Percentiles rank a stretch among this genome's conserved stretches.
phyloP scores from a whole-genome alignment of 2,797 vertebrate genomes.

The Myripristis jacobus region DNA sequence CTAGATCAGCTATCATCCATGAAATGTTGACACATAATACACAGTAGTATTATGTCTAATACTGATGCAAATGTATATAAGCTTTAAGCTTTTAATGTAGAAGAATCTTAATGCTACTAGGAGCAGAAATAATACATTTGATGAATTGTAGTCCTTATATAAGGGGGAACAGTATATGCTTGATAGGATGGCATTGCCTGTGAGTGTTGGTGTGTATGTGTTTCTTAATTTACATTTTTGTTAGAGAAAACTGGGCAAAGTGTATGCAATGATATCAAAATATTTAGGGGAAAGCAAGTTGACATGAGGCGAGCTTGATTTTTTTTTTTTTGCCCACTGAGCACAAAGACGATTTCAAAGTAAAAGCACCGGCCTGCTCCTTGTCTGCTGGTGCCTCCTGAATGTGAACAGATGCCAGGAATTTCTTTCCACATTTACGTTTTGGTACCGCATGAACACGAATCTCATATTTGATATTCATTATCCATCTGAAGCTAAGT shows the following conservation, averaged over 20 bases:
- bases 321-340: slow-evolving; percentile 51
- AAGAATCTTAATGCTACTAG: slow-evolving; percentile 79
- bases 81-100: slow-evolving; percentile 85
- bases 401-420: slow-evolving; percentile 1
- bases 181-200: slow-evolving; percentile 81
- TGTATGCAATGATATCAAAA: slow-evolving; percentile 48
- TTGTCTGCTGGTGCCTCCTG: neutral
- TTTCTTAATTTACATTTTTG: slow-evolving; percentile 56
- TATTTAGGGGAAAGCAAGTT: slow-evolving; percentile 14
- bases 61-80: slow-evolving; percentile 82
- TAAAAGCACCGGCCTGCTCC: slow-evolving; percentile 17
- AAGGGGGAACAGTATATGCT: slow-evolving; percentile 80
- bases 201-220: slow-evolving; percentile 72
- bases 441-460: slow-evolving; percentile 21
- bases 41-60: slow-evolving; percentile 77
- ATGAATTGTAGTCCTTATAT: slow-evolving; percentile 84
- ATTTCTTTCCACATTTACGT: slow-evolving; percentile 30
- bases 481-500: neutral
- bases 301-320: slow-evolving; percentile 24
- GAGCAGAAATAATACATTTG: slow-evolving; percentile 79
- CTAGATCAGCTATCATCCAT: slow-evolving; percentile 62
- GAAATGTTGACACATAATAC: slow-evolving; percentile 76
- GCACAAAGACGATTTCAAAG: slow-evolving; percentile 56
- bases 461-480: slow-evolving; percentile 13
- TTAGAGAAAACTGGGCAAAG: slow-evolving; percentile 54